These are phyloP conservation scores for Phaethon lepturus DNA, from an alignment of 2,113 vertebrate species.

Conservation along the genomic window DNA sequence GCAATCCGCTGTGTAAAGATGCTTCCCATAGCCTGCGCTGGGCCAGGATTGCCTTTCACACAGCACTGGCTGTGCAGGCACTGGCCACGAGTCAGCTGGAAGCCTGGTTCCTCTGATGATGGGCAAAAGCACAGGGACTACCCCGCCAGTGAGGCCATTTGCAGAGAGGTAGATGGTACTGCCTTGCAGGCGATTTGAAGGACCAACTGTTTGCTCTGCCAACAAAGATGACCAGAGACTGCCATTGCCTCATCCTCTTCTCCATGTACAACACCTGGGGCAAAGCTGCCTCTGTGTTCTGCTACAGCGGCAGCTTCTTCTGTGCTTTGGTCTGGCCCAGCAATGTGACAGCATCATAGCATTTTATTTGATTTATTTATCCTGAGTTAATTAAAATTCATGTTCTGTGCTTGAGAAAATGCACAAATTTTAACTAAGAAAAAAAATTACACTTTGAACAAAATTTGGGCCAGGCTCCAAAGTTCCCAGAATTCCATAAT, in stretches of 20 bases:
- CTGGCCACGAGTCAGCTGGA: not conserved
- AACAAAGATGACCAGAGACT: not conserved
- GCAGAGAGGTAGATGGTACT: not conserved
- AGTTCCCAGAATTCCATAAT: not conserved
- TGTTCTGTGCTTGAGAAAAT: not conserved
- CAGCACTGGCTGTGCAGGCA: not conserved
- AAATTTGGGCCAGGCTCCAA: not conserved
- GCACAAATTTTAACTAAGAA: not conserved
- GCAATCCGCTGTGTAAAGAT: not conserved
- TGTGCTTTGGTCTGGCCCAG: not conserved
- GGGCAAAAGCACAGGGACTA: not conserved
- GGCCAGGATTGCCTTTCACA: not conserved
- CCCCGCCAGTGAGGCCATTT: not conserved
- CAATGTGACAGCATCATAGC: not conserved
- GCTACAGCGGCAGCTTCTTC: not conserved
- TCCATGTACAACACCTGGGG: not conserved
- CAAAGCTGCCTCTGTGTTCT: not conserved
- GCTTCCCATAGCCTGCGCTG: not conserved
- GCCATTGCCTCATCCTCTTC: not conserved
- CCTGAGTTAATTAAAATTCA: not conserved
- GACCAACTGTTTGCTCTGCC: not conserved
- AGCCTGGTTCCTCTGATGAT: not conserved
- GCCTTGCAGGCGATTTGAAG: not conserved
- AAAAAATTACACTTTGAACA: not conserved
- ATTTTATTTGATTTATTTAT: not conserved